Conservation (phyloP, 2,888 invertebrate genomes). For the Agrilus mali region DNA sequence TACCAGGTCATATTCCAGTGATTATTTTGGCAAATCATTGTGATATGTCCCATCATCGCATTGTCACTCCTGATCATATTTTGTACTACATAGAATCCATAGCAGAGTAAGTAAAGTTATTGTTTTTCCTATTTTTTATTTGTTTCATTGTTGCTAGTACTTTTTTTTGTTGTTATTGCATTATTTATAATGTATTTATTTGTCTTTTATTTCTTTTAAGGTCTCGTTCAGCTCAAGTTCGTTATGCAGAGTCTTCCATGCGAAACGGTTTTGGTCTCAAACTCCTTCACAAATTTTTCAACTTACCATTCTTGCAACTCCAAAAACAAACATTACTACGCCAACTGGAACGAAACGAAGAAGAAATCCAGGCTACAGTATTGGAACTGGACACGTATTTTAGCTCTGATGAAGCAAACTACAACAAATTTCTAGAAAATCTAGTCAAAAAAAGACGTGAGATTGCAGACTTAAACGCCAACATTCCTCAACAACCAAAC, state of each 20-base stretch:
- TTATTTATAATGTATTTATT: background rate
- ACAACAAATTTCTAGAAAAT: constrained; percentile 59
- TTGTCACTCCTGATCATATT: constrained; percentile 62
- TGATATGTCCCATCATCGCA: constrained; percentile 94
- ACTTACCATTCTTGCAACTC: constrained; percentile 82
- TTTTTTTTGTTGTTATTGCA: background rate
- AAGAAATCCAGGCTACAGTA: constrained; percentile 64
- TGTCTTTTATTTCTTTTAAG: constrained; percentile 13
- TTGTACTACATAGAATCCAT: constrained; percentile 54
- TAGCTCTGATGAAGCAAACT: constrained; percentile 65
- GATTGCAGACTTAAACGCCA: constrained; percentile 51
- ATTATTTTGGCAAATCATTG: constrained; percentile 88
- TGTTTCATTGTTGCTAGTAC: background rate
- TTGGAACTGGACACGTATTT: constrained; percentile 65
- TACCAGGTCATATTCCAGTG: constrained; percentile 70
- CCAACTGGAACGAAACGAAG: constrained; percentile 74
- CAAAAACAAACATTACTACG: constrained; percentile 73
- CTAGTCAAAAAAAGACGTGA: constrained; percentile 63
- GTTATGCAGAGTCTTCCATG: constrained; percentile 90
- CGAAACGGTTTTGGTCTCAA: constrained; percentile 90
- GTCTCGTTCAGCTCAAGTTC: constrained; percentile 50
- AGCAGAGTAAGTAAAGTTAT: constrained; percentile 33
- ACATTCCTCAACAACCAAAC: constrained; percentile 31
- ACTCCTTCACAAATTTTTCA: constrained; percentile 87
- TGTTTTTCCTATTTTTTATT: background rate